Base-by-base conservation (phyloP, 2,797 vertebrate species). In the Karalla daura region DNA sequence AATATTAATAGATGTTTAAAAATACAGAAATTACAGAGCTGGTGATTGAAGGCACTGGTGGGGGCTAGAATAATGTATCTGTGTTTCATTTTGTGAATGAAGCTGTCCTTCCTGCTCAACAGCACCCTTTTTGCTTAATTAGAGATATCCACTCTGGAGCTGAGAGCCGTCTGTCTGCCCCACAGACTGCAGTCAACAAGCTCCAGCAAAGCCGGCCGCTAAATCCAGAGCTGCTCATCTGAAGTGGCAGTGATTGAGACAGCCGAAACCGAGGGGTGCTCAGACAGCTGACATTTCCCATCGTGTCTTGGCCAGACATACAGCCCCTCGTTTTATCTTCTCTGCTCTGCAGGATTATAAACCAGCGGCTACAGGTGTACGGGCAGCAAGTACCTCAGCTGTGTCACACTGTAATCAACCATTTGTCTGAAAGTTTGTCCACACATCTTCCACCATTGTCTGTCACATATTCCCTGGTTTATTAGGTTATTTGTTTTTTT, bases 211-310 rank as follows among this genome's bases (percentile, higher is more conserved):
- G 53, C 37, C 44, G 33, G 40, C 28, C 12, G 10, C 56, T 63
- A 65, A 73, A 83, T 55, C 75, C 59, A 56, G 40, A 30, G 18
- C 44, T 41, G 43, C 67, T 81, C 70, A 69, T 81, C 30, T 44
- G 63, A 78, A 63, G 70, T 62, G 70, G 63, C 74, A 76, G 81
- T 60, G 76, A 76, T 67, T 65, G 81, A 56, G 46, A 54, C 50
- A 33, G 49, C 49, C 47, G 21, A 30, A 70, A 20, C 59, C 55
- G 61, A 76, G 49, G 51, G 55, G 51, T 47, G 37, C 59, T 73
- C 52, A 67, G 63, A 78, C 78, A 86, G 66, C 68, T 85, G 80
- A 88, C 80, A 82, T 74, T 68, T 77, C 70, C 70, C 81, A 85
- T 89, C 77, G 80, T 55, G 81, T 78, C 63, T 76, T 67, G 72